Evolutionary conservation across 2,888 invertebrate species (phyloP), one percentile per base, ranked within the genome.

Genomic region (Synergus japonicus): DNA sequence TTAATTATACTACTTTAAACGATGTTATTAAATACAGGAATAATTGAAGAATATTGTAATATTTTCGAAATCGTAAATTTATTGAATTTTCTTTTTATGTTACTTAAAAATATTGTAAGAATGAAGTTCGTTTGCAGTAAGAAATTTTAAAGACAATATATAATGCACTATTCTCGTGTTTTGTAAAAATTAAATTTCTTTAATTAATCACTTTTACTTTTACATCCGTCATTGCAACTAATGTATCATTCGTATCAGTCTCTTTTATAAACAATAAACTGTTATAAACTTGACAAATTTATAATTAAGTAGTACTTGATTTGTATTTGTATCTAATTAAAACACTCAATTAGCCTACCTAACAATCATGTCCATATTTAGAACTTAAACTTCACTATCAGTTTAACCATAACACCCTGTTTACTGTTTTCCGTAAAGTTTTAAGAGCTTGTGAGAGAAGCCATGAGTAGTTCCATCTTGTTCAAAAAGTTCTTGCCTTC

Each of bases 381-480:
- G 54, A 54, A 73, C 15, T n/a, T 15, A 73, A 73, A 18, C 37
- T 73, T 73, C 54, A 73, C 73, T 73, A 73, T 29, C 22, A 49
- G 15, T 54, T 69, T 76, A 29, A 46, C 22, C 37, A 37, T 79
- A 80, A 79, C 80, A 80, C 80, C 80, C 60, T 69, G 80, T 77
- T 66, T 79, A 81, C 77, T 79, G n/a, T 79, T 58, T 46, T 5
- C 66, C 43, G 46, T n/a, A 77, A 78, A 82, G 82, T 92, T 93
- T 87, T 95, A 96, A 83, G 95, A 95, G 89, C 96, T 96, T 83
- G 96, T 96, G 15, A 96, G 93, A 87, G 96, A 96, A 79, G 98
- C 98, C 98, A 98, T 98, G 7, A 98, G 94, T 87, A 98, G 94
- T 93, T 99, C 98, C 96, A 98, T 97, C 94, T 98, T 98, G 90